These are phyloP conservation scores for Dryadula phaetusa DNA, from an alignment of 2,888 invertebrate species.

Conservation along the genomic window DNA sequence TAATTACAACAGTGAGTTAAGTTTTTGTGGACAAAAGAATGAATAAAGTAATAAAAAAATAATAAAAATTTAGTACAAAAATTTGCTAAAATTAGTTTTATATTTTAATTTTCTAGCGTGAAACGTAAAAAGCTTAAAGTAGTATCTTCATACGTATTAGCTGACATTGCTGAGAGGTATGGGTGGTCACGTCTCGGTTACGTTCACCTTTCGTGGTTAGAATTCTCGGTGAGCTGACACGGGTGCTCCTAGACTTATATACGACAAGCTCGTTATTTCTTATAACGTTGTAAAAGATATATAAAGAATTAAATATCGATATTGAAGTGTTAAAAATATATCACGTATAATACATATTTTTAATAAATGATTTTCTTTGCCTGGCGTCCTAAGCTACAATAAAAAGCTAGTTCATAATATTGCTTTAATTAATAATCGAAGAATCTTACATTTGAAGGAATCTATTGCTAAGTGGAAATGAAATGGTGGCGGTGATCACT, in stretches of 20 bases:
- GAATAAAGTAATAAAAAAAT: not conserved
- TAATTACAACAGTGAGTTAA: no score
- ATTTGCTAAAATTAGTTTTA: conserved; percentile 3
- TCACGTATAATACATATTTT: no score
- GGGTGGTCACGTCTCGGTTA: conserved; percentile 43
- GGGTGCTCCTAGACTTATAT: conserved; percentile 22
- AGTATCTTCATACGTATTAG: conserved; percentile 37
- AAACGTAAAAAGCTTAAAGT: conserved; percentile 24
- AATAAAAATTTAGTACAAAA: not conserved
- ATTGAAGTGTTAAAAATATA: no score
- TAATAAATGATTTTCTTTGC: no score
- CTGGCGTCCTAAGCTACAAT: no score
- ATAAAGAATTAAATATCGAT: not conserved
- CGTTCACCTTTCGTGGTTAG: conserved; percentile 38
- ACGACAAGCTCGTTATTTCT: conserved; percentile 1
- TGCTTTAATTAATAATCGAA: no score
- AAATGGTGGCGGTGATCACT: no score
- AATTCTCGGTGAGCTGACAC: conserved; percentile 39
- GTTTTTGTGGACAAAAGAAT: not conserved
- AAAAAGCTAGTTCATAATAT: no score
- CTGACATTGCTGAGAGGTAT: conserved; percentile 39
- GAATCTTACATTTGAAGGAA: no score
- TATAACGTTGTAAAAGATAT: not conserved
- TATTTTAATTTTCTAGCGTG: not conserved
- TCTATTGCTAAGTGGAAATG: no score